Evolutionary conservation across 2,888 invertebrate genomes (phyloP), one percentile per base, ranked within the genome.

Genomic region (Dastarcus helophoroides): DNA sequence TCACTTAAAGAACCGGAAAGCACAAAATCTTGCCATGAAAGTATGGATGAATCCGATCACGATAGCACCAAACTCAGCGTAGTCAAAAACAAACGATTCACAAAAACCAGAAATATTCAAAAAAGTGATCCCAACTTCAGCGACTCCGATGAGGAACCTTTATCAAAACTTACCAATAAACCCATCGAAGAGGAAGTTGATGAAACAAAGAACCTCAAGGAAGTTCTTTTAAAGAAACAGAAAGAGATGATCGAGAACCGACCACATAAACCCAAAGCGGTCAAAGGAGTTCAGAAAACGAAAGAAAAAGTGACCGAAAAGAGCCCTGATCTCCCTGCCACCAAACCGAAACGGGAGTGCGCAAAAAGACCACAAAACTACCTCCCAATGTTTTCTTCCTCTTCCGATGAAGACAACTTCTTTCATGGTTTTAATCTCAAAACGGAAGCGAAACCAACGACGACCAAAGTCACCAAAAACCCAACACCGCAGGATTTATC

Each of bases 101-200:
- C 41, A 1, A 48, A 46, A 39, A 43, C 44, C 7, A 43, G 46
- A 22, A 41, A 39, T 22, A 27, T 33, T 23, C 38, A 50, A 32
- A 46, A 52, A 40, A 43, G 36, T 3, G 39, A 39, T 14, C 26
- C 62, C 39, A 67, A 61, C 41, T 72, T 71, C 35, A 70, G 68
- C 43, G 75, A 75, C 48, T 76, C 75, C 2, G 76, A 77, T 43
- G 76, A 76, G 44, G 77, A 77, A 49, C 74, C 74, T 6, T 47
- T 76, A 29, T 71, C 71, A 11, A 68, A 73, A 46, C 54, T 73
- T 13, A 64, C 64, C 27, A 58, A 58, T 32, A 42, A 33, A 17
- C 36, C 37, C 33, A 32, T 29, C 17, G 31, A 37, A 23, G 15
- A 13, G 27, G 33, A 39, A 26, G 17, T 17, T 29, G 40, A 41